phyloP scores from a whole-genome alignment of 2,113 vertebrate genomes.

The Cynocephalus volans region DNA sequence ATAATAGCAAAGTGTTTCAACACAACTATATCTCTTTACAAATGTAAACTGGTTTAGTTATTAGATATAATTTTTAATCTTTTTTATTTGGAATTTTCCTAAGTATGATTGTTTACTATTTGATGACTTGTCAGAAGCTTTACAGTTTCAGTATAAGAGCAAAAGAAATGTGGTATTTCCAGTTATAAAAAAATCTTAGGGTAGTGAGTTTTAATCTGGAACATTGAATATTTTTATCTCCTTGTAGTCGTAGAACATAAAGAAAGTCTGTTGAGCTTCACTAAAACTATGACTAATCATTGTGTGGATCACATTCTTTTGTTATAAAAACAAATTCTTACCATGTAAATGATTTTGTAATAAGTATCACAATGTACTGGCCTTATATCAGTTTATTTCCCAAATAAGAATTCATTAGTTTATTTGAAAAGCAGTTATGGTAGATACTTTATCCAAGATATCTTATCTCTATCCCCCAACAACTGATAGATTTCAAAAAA shows the following conservation, averaged over 20 bases:
- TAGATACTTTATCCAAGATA: neutral
- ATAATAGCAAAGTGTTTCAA: neutral
- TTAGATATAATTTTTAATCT: neutral
- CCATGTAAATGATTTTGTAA: conserved; percentile 48
- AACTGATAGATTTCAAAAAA: neutral
- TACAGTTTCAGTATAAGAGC: neutral
- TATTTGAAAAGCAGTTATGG: neutral
- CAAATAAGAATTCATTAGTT: conserved; percentile 47
- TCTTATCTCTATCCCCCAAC: neutral
- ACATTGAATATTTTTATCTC: neutral
- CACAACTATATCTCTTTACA: neutral
- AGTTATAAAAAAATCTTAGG: neutral
- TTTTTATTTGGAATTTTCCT: conserved; percentile 2
- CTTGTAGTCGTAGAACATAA: neutral
- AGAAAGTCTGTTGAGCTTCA: neutral
- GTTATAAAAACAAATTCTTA: conserved; percentile 54
- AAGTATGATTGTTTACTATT: conserved; percentile 27
- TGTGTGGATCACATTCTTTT: neutral
- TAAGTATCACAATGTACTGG: conserved; percentile 33
- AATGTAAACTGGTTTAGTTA: neutral
- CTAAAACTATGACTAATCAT: neutral
- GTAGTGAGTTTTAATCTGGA: conserved; percentile 12
- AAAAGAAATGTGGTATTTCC: conserved; percentile 37
- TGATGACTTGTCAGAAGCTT: neutral
- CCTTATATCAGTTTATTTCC: conserved; percentile 41